Percentiles rank a stretch among this genome's conserved stretches.
Evolutionary conservation across 2,113 vertebrate genomes (phyloP).

Genomic region (Caranx ignobilis): DNA sequence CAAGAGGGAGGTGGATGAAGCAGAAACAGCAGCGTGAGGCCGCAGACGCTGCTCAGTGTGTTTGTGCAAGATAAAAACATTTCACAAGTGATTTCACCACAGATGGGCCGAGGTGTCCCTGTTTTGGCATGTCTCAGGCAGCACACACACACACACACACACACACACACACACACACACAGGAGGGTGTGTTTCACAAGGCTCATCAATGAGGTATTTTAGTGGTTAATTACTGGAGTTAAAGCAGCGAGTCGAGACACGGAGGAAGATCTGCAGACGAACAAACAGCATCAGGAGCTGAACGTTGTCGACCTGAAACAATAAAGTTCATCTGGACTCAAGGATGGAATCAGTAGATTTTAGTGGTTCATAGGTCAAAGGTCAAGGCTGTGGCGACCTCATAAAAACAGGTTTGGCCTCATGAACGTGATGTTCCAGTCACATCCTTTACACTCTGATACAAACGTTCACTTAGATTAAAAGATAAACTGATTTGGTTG

Average conservation of each 20-base stretch:
- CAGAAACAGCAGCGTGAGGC: background rate
- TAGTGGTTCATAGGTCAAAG: no score
- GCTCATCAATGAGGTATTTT: conserved; percentile 44
- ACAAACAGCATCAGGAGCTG: background rate
- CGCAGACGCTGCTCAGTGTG: background rate
- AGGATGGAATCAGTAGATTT: no score
- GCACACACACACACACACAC: background rate
- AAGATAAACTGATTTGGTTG: no score
- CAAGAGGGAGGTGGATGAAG: conserved; percentile 1
- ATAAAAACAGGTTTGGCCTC: no score
- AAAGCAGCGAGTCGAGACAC: conserved; percentile 19
- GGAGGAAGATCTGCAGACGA: background rate
- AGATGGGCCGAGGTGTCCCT: conserved; percentile 30
- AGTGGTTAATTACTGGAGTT: background rate
- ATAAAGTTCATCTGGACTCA: no score
- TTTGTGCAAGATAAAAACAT: conserved; percentile 44
- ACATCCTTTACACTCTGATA: no score
- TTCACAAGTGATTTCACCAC: conserved; percentile 57
- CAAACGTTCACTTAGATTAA: no score
- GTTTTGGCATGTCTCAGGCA: conserved; percentile 26
- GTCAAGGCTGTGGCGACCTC: no score
- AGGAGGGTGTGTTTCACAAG: conserved; percentile 28
- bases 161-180: background rate
- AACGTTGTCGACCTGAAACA: no score
- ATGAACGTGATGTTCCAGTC: no score